Conservation (phyloP, 2,797 vertebrate genomes). For the Macropus fuliginosus region DNA sequence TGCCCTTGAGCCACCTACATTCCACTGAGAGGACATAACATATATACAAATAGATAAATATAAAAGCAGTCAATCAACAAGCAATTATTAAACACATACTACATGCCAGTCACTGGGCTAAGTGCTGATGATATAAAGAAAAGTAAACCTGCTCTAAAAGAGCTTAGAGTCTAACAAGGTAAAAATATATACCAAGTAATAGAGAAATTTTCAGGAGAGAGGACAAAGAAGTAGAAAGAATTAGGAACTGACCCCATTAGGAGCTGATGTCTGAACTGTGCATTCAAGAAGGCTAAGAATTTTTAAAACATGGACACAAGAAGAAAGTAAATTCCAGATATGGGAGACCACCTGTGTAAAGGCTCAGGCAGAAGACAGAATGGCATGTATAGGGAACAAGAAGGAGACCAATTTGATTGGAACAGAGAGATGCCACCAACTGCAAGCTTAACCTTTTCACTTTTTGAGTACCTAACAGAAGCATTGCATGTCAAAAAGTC, state of each 20-base stretch:
- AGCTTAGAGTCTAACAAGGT: neutral
- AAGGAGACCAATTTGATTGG: neutral
- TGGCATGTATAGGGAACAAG: neutral
- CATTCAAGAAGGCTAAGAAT: neutral
- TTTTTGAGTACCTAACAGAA: neutral
- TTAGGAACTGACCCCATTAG: neutral
- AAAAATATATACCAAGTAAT: neutral
- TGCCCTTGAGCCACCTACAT: neutral
- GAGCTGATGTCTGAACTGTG: neutral
- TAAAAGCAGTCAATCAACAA: neutral
- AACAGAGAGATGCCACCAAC: neutral
- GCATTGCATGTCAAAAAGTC: conserved; percentile 12
- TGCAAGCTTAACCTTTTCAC: neutral
- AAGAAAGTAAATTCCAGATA: neutral
- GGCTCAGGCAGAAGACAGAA: neutral
- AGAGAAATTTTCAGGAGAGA: neutral
- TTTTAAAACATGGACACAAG: neutral
- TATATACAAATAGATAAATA: neutral
- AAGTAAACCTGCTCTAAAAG: neutral
- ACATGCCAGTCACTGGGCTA: neutral
- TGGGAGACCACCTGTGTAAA: neutral
- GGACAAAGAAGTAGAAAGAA: neutral
- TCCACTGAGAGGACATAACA: neutral
- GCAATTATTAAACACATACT: neutral
- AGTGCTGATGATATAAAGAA: neutral